Percentiles rank a stretch among this genome's conserved stretches.
phyloP scores from a whole-genome alignment of 2,113 vertebrate species.

The Festucalex cinctus region DNA sequence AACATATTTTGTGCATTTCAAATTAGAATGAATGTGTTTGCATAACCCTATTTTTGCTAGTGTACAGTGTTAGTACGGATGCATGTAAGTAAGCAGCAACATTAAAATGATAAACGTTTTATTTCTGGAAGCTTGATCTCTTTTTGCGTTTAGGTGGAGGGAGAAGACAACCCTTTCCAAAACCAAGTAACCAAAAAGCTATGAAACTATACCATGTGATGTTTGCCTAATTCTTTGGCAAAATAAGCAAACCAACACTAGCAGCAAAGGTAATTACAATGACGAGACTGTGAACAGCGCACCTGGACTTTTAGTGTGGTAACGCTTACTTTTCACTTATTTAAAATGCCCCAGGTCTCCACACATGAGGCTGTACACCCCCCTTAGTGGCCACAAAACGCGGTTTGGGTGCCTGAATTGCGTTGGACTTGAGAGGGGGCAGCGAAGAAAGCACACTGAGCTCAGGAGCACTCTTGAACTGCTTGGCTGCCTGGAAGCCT shows the following conservation, averaged over 20 bases:
- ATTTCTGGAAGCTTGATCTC: not conserved
- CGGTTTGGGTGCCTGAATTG: slow-evolving; percentile 86
- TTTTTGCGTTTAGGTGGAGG: not conserved
- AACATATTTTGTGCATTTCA: slow-evolving; percentile 46
- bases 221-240: not conserved
- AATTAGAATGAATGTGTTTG: slow-evolving; percentile 55
- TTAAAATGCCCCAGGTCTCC: slow-evolving; percentile 87
- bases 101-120: slow-evolving; percentile 19
- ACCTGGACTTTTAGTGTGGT: slow-evolving; percentile 1
- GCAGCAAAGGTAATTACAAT: not conserved
- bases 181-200: not conserved
- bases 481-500: slow-evolving; percentile 71
- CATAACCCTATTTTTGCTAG: slow-evolving; percentile 40
- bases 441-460: slow-evolving; percentile 63
- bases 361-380: slow-evolving; percentile 84
- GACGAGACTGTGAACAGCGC: not conserved
- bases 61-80: slow-evolving; percentile 8
- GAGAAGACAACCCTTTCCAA: not conserved
- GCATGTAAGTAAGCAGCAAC: slow-evolving; percentile 24
- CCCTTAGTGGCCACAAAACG: slow-evolving; percentile 86
- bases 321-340: slow-evolving; percentile 40
- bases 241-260: not conserved
- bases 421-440: slow-evolving; percentile 54
- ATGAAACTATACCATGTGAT: not conserved
- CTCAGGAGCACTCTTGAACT: slow-evolving; percentile 77